A percentile compares a stretch with the other conserved stretches of the same genome.
These are phyloP conservation scores for Tortrix viridana DNA, from an alignment of 2,888 invertebrate genomes.

Conservation along the genomic window DNA sequence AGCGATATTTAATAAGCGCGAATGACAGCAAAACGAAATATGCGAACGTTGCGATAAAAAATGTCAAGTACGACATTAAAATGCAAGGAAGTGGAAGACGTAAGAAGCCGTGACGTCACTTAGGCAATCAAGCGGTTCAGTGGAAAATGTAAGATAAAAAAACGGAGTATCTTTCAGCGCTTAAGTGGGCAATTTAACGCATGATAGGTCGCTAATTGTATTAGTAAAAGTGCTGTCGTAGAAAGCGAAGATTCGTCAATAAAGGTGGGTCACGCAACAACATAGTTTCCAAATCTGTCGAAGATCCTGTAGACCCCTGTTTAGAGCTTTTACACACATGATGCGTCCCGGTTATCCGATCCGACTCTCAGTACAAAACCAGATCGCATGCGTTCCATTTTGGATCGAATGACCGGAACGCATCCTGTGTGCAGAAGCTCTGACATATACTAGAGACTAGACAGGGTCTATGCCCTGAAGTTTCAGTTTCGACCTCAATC, in stretches of 20 bases:
- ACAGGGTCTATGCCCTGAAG: no score
- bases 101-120: conserved; percentile 11
- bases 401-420: no score
- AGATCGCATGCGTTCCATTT: no score
- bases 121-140: conserved; percentile 25
- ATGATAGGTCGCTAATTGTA: conserved; percentile 21
- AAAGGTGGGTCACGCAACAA: conserved; percentile 12
- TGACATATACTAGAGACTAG: neutral
- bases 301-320: neutral
- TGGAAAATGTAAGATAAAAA: conserved; percentile 24
- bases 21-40: conserved; percentile 15
- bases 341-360: no score
- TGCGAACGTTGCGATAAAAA: conserved; percentile 8
- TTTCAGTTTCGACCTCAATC: no score
- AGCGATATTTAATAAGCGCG: conserved; percentile 22
- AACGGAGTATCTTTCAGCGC: conserved; percentile 12
- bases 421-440: no score
- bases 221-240: conserved; percentile 13
- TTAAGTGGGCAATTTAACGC: conserved; percentile 31
- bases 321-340: no score
- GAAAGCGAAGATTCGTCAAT: conserved; percentile 3
- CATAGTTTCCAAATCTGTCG: neutral
- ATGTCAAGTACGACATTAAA: conserved; percentile 14
- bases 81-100: conserved; percentile 16
- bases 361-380: no score